phyloP scores from a whole-genome alignment of 2,888 invertebrate genomes.

The Amblyjoppa fuscipennis region DNA sequence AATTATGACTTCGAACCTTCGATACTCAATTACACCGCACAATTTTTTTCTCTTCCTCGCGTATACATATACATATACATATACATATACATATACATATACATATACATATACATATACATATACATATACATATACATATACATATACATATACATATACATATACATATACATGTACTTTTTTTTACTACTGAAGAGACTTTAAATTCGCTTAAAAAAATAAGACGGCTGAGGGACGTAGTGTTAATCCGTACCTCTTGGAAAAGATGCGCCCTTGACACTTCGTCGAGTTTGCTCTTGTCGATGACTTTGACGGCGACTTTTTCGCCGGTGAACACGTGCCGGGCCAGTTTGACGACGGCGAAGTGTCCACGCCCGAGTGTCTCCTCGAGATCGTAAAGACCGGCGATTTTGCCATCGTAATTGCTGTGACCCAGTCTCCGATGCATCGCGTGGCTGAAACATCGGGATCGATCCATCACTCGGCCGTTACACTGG shows the following conservation, averaged over 20 bases:
- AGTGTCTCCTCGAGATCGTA: constrained; percentile 99
- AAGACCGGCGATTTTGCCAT: constrained; percentile 97
- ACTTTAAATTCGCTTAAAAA: not conserved
- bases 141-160: not conserved
- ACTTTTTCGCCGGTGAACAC: constrained; percentile 99
- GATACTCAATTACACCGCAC: not conserved
- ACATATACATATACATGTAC: not conserved
- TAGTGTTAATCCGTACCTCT: constrained; percentile 88
- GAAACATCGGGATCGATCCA: constrained; percentile 39
- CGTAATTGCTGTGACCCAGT: constrained; percentile 87
- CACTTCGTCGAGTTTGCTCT: constrained; percentile 98
- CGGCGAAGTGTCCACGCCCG: constrained; percentile 99
- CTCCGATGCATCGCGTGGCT: constrained; percentile 79
- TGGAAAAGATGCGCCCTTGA: constrained; percentile 98
- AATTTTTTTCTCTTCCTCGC: constrained; percentile 17
- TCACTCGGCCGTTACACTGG: not conserved
- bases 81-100: no score
- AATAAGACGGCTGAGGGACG: not conserved
- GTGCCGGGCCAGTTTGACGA: constrained; percentile 98
- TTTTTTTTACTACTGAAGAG: not conserved
- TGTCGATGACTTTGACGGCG: constrained; percentile 99
- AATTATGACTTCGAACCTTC: constrained; percentile 35
- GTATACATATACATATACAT: not conserved
- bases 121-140: not conserved
- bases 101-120: not conserved